A percentile compares a stretch with the other conserved stretches of the same genome.
phyloP scores from a whole-genome alignment of 2,113 vertebrate genomes.

The Etheostoma cragini region DNA sequence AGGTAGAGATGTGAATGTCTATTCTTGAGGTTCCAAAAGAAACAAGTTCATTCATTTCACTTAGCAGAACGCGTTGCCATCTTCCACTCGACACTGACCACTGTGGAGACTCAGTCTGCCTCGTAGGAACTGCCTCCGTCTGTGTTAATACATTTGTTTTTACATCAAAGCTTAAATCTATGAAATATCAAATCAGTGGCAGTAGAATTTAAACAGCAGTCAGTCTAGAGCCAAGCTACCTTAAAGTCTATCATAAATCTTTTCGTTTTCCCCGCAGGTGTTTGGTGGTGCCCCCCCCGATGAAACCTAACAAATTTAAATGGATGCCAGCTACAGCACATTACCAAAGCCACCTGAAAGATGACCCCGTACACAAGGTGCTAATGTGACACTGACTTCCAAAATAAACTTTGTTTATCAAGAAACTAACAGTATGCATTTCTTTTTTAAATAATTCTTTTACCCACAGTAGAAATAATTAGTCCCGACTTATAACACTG shows the following conservation, averaged over 20 bases:
- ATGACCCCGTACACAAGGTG: background rate
- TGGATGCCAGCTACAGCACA: background rate
- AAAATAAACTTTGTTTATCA: background rate
- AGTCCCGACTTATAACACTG: slow-evolving; percentile 28
- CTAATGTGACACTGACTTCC: background rate
- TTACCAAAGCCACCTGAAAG: background rate
- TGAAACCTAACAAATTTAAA: background rate
- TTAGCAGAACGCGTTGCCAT: slow-evolving; percentile 55
- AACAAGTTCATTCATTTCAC: slow-evolving; percentile 56
- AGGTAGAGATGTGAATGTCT: slow-evolving; percentile 76
- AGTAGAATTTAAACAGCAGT: background rate
- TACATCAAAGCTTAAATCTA: background rate
- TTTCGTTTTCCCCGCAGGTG: background rate
- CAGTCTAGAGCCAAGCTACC: background rate
- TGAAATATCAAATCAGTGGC: background rate
- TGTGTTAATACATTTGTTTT: background rate
- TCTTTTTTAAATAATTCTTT: background rate
- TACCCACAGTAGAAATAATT: slow-evolving; percentile 27
- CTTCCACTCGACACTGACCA: slow-evolving; percentile 17
- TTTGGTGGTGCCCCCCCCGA: background rate
- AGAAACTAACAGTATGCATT: background rate
- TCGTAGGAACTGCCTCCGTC: background rate
- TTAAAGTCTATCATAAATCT: background rate
- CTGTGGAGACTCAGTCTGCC: slow-evolving; percentile 7
- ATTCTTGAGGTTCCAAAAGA: slow-evolving; percentile 47